Evolutionary conservation across 1,140 invertebrate genomes (phyloP).

Genomic region (Leptestheria dahalacensis): DNA sequence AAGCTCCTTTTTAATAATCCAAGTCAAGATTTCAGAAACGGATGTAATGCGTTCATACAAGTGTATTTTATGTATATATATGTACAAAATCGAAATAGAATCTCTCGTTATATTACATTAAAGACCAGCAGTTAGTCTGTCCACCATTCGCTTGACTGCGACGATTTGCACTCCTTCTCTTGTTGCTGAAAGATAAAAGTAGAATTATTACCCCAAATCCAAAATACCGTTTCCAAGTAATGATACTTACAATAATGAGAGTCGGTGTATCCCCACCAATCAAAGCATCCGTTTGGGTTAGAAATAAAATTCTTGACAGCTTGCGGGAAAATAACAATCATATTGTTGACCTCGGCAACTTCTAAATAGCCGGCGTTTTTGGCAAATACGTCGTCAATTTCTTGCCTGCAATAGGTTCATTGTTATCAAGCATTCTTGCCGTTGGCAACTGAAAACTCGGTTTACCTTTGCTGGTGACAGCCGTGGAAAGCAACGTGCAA

Average conservation of each 20-base stretch:
- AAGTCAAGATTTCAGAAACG: too few relatives aligned
- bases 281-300: conserved; percentile 31
- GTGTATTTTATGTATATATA: too few relatives aligned
- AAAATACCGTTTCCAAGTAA: background rate
- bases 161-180: too few relatives aligned
- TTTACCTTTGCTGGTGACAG: conserved; percentile 27
- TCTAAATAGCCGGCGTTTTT: conserved; percentile 29
- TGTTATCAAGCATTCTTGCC: background rate
- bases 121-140: too few relatives aligned
- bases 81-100: too few relatives aligned
- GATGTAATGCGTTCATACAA: too few relatives aligned
- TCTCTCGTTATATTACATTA: too few relatives aligned
- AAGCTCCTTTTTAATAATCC: too few relatives aligned
- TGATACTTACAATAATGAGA: conserved; percentile 3
- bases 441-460: too few relatives aligned
- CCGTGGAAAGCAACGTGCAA: conserved; percentile 31
- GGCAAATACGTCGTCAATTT: conserved; percentile 26
- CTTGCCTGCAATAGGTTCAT: background rate
- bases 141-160: too few relatives aligned
- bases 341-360: conserved; percentile 31
- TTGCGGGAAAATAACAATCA: conserved; percentile 32
- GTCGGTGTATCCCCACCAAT: conserved; percentile 26
- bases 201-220: too few relatives aligned
- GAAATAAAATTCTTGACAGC: conserved; percentile 17
- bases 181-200: too few relatives aligned